A percentile compares a stretch with the other conserved stretches of the same genome.
These are phyloP conservation scores for Bungarus multicinctus DNA, from an alignment of 2,113 vertebrate genomes.

Conservation along the genomic window DNA sequence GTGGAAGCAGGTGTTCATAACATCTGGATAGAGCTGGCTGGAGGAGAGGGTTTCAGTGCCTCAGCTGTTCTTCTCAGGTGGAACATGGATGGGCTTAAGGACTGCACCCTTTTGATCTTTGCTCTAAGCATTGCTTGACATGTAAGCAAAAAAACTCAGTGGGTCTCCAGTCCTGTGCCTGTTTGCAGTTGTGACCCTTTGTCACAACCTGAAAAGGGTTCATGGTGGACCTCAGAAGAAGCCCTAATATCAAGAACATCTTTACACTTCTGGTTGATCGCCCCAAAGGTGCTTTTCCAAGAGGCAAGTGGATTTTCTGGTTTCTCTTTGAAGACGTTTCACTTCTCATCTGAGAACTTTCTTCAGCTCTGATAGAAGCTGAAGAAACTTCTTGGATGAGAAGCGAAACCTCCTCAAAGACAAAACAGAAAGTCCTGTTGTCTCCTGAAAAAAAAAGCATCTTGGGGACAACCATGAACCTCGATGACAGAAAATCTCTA, in stretches of 20 bases:
- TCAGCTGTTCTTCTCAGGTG: conserved; percentile 1
- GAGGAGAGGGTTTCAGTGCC: not conserved
- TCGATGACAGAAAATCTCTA: no score
- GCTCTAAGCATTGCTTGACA: conserved; percentile 31
- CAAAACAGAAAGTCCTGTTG: no score
- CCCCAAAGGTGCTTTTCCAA: not conserved
- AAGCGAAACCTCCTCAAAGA: no score
- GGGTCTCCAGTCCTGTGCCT: conserved; percentile 39
- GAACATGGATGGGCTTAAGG: conserved; percentile 7
- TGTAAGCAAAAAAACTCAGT: conserved; percentile 43
- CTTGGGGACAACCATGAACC: no score
- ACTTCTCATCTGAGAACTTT: no score
- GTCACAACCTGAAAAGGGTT: conserved; percentile 39
- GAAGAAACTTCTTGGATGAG: no score
- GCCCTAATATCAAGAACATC: conserved; percentile 56
- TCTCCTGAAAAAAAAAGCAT: no score
- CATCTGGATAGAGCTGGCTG: not conserved
- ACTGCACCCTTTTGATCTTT: not conserved
- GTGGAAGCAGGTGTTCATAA: not conserved
- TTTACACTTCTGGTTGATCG: conserved; percentile 66
- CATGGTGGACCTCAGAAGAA: conserved; percentile 44
- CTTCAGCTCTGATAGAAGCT: no score
- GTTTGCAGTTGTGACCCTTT: conserved; percentile 47
- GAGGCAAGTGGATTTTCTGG: no score
- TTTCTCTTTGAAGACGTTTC: no score